phyloP scores from a whole-genome alignment of 2,888 invertebrate genomes.

The Polymixis flavicincta region DNA sequence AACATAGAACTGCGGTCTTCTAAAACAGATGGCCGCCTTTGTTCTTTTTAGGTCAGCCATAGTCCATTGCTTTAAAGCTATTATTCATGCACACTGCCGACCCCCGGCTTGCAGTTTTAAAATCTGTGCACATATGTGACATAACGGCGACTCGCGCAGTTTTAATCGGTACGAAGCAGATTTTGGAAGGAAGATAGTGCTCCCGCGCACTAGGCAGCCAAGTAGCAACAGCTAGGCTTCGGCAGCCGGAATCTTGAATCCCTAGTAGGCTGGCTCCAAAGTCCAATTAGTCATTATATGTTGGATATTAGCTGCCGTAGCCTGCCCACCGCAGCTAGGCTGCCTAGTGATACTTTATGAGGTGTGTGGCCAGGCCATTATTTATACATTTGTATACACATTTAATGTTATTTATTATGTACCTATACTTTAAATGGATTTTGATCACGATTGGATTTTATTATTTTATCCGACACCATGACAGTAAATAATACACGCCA shows the following conservation, averaged over 20 bases:
- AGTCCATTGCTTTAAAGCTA: background rate
- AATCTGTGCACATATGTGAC: conserved; percentile 1
- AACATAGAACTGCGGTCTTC: background rate
- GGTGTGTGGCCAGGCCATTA: background rate
- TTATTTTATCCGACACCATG: background rate
- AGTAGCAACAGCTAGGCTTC: background rate
- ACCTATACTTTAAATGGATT: conserved; percentile 5
- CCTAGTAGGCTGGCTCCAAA: background rate
- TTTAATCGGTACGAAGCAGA: background rate
- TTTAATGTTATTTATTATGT: conserved; percentile 4
- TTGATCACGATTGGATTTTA: background rate
- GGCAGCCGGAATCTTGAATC: background rate
- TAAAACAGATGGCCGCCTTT: background rate
- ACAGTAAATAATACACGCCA: background rate
- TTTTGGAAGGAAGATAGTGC: background rate
- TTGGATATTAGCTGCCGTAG: background rate
- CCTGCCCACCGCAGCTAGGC: background rate
- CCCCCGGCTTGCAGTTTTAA: background rate
- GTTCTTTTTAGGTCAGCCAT: background rate
- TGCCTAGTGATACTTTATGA: background rate
- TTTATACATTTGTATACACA: background rate
- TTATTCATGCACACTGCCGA: background rate
- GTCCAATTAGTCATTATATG: background rate
- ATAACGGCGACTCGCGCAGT: background rate
- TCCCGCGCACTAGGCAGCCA: background rate